These are phyloP conservation scores for Strigamia maritima DNA, from an alignment of 2,888 invertebrate genomes.

Conservation along the genomic window DNA sequence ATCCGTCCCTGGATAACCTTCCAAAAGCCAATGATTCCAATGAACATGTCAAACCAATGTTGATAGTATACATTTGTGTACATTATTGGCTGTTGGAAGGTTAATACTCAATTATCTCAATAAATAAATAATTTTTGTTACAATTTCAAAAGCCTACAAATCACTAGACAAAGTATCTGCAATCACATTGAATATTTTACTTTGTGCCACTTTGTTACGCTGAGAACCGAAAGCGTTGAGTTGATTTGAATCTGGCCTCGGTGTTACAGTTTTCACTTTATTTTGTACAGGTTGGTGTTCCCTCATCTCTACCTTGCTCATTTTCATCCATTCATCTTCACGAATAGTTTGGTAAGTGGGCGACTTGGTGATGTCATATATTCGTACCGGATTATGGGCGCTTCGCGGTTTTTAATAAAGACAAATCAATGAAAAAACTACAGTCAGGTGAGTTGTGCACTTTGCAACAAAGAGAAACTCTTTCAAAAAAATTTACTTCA, in stretches of 20 bases:
- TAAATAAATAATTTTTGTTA: background rate
- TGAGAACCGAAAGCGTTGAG: slow-evolving; percentile 65
- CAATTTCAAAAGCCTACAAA: slow-evolving; percentile 39
- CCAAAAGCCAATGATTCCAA: too few relatives aligned
- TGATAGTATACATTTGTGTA: too few relatives aligned
- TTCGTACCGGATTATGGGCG: slow-evolving; percentile 40
- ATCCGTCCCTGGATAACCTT: too few relatives aligned
- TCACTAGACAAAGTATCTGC: slow-evolving; percentile 76
- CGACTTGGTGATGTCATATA: slow-evolving; percentile 45
- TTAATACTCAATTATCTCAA: background rate
- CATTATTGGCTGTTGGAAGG: too few relatives aligned
- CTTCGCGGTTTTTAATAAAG: slow-evolving; percentile 42
- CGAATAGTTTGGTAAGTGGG: slow-evolving; percentile 46
- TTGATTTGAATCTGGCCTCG: slow-evolving; percentile 46
- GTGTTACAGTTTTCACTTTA: slow-evolving; percentile 40
- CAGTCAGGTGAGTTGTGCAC: slow-evolving; percentile 43
- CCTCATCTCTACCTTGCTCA: slow-evolving; percentile 41
- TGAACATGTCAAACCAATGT: too few relatives aligned
- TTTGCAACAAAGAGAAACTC: background rate
- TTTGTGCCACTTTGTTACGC: slow-evolving; percentile 82
- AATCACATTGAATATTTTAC: slow-evolving; percentile 85
- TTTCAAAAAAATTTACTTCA: background rate
- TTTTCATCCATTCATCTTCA: slow-evolving; percentile 42
- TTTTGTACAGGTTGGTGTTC: slow-evolving; percentile 44
- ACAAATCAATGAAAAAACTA: slow-evolving; percentile 44